Evolutionary conservation across 92 coral and sea anemone species (phyloP).

Genomic region (Heliopora coerulea): DNA sequence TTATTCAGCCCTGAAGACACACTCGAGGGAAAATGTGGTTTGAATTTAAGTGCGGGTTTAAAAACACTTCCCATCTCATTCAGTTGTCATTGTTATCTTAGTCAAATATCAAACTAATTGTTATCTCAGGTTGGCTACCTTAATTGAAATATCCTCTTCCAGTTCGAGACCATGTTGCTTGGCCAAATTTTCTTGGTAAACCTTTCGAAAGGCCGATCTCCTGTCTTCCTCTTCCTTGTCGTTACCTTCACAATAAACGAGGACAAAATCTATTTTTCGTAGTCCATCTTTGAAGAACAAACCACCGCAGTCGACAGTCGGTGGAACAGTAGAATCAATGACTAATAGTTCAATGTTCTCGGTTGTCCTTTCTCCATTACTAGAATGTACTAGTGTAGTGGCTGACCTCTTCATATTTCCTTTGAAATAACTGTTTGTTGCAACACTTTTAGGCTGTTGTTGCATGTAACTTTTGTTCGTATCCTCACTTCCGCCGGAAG

Average conservation of each 20-base stretch:
- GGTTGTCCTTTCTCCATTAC: neutral
- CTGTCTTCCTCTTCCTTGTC: conserved; percentile 63
- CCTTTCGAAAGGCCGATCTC: conserved; percentile 46
- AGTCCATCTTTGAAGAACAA: conserved; percentile 29
- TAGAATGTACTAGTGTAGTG: neutral
- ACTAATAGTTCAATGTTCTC: conserved; percentile 5
- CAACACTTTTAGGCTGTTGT: neutral
- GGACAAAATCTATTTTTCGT: conserved; percentile 77
- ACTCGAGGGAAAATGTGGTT: too few species aligned
- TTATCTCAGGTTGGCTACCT: neutral
- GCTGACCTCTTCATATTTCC: neutral
- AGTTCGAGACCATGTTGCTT: conserved; percentile 54
- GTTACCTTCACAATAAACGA: conserved; percentile 70
- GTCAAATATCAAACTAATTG: neutral
- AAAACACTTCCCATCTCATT: too few species aligned
- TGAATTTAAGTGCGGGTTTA: too few species aligned
- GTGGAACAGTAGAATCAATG: neutral
- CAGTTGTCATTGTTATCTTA: neutral
- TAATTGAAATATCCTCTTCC: conserved; percentile 56
- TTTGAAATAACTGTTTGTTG: neutral
- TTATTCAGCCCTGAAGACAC: too few species aligned
- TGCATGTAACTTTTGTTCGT: neutral
- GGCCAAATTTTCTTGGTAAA: conserved; percentile 58
- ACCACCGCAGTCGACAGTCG: neutral
- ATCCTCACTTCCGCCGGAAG: neutral